phyloP scores from a whole-genome alignment of 2,113 vertebrate genomes.

The Aptenodytes forsteri region DNA sequence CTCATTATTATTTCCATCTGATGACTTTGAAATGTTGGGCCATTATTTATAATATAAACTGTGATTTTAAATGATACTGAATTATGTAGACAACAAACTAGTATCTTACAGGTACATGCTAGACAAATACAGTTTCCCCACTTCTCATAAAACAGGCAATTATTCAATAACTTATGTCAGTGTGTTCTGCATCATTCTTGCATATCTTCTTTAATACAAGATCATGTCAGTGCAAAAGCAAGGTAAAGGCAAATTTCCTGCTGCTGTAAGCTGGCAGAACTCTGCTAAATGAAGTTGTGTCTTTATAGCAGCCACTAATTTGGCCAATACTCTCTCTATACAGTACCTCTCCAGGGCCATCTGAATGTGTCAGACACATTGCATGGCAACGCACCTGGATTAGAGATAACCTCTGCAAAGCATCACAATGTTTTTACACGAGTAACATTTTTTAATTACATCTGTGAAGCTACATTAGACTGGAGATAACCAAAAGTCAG shows the following conservation, averaged over 20 bases:
- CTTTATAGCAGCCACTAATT: background rate
- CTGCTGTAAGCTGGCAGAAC: background rate
- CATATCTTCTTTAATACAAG: background rate
- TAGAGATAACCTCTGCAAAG: background rate
- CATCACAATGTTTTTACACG: accelerated
- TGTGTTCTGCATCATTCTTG: background rate
- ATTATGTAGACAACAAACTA: background rate
- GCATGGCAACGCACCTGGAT: background rate
- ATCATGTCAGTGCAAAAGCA: background rate
- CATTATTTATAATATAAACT: background rate
- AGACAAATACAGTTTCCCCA: background rate
- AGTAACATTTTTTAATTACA: background rate
- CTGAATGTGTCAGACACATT: background rate
- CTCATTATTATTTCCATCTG: background rate
- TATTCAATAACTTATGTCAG: background rate
- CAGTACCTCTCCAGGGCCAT: background rate
- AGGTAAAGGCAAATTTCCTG: background rate
- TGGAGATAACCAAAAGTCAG: background rate
- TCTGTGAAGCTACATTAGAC: background rate
- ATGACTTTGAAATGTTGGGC: background rate
- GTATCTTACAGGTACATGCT: background rate
- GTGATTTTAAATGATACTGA: background rate
- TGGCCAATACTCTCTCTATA: background rate
- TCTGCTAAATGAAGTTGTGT: background rate
- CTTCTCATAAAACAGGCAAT: background rate